Percentiles rank a stretch among this genome's conserved stretches.
phyloP scores from a whole-genome alignment of 2,113 vertebrate genomes.

The Anoura caudifer region DNA sequence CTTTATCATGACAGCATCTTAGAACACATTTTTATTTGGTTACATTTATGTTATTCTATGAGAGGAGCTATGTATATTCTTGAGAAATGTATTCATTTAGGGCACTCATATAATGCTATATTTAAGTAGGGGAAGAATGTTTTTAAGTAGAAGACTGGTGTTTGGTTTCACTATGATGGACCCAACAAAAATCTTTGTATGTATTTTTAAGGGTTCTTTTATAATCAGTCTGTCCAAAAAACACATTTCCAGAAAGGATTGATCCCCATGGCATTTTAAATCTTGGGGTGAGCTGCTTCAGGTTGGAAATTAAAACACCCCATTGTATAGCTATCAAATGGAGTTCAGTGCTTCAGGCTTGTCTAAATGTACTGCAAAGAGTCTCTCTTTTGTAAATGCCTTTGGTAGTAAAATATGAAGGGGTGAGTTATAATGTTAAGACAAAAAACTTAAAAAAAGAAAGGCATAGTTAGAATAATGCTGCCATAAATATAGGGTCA shows the following conservation, averaged over 20 bases:
- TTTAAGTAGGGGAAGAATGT: background rate
- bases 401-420: slow-evolving; percentile 32
- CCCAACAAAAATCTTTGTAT: slow-evolving; percentile 39
- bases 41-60: background rate
- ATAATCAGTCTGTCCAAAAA: slow-evolving; percentile 64
- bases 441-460: slow-evolving; percentile 35
- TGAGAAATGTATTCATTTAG: background rate
- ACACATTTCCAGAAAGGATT: slow-evolving; percentile 69
- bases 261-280: slow-evolving; percentile 71
- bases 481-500: slow-evolving; percentile 27
- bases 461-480: slow-evolving; percentile 50
- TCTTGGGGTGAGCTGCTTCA: slow-evolving; percentile 62
- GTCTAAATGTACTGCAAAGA: slow-evolving; percentile 62
- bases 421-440: slow-evolving; percentile 42
- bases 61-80: background rate
- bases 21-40: background rate
- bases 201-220: slow-evolving; percentile 48
- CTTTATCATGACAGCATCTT: background rate
- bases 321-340: slow-evolving; percentile 73
- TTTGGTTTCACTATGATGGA: slow-evolving; percentile 49
- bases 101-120: background rate
- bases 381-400: slow-evolving; percentile 73
- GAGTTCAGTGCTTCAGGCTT: slow-evolving; percentile 76
- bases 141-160: background rate
- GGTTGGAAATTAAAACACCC: slow-evolving; percentile 75